Evolutionary conservation across 1,140 invertebrate species (phyloP).

Genomic region (Papilio xuthus): DNA sequence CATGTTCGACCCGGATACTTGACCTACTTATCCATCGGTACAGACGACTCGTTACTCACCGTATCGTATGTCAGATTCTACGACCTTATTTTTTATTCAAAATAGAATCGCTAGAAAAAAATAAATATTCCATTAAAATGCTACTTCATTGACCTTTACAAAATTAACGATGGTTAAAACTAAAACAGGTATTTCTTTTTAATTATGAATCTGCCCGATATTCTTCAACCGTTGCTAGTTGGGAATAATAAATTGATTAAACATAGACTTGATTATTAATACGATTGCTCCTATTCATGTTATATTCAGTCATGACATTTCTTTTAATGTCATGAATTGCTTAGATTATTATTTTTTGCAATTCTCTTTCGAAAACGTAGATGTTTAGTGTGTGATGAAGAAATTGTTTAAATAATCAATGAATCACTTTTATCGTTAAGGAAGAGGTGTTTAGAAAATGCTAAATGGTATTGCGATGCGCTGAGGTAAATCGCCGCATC

Average conservation of each 20-base stretch:
- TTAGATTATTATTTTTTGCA: conserved; percentile 3
- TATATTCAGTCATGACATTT: conserved; percentile 28
- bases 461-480: conserved; percentile 49
- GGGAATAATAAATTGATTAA: conserved; percentile 27
- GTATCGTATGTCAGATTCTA: conserved; percentile 24
- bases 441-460: conserved; percentile 8
- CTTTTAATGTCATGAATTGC: conserved; percentile 20
- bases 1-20: conserved; percentile 60
- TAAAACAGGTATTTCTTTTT: conserved; percentile 29
- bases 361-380: not conserved
- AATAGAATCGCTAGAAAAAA: conserved; percentile 27
- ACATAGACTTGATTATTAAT: conserved; percentile 26
- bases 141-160: conserved; percentile 34
- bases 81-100: conserved; percentile 24
- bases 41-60: conserved; percentile 27
- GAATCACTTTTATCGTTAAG: conserved; percentile 3
- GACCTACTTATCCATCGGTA: conserved; percentile 45
- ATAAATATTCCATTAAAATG: conserved; percentile 24
- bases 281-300: not conserved
- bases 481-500: conserved; percentile 45
- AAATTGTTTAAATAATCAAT: conserved; percentile 7
- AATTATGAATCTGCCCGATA: conserved; percentile 26
- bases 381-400: conserved; percentile 13
- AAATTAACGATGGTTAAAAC: conserved; percentile 26
- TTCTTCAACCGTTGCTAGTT: conserved; percentile 2